Evolutionary conservation across 2,797 vertebrate genomes (phyloP), one percentile per base, ranked within the genome.

Genomic region (Rhodeus uyekii): DNA sequence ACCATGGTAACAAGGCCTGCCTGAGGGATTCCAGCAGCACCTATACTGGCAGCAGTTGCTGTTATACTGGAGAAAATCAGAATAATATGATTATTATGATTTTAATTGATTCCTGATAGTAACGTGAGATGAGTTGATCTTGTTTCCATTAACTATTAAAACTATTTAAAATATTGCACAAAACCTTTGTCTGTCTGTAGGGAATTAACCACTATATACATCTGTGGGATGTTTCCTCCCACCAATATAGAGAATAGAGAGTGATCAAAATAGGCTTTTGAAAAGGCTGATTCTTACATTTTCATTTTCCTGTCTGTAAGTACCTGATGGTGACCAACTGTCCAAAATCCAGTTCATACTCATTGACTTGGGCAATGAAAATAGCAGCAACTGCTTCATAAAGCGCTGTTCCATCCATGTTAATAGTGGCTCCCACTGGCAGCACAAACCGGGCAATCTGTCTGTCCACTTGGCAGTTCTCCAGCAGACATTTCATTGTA

Each of bases 1-100:
- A 97, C 96, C 96, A 97, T 97, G 19, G 96, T 97, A 32, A 97
- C 95, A 0, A 98, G 95, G 0, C 96, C 96, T 0, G 97, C 96
- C 89, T 97, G 96, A 2, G 96, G 96, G 77, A 97, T 97, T 9
- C 96, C 96, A 0, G 96, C 96, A 0, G 96, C 96, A 2, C 96
- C 96, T 0, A 97, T 95, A 89, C 96, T 97, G 8, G 96, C 96
- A 0, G 97, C 96, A 0, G 96, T 97, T 0, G 96, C 96, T 0
- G 96, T 97, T 87, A 97, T 96, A 91, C 96, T 97, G 90, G 50
- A 74, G 44, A n/a, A 82, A 86, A 71, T 18, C 22, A 83, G 13
- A 68, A 60, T 27, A 53, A 13, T 36, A 79, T 1, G 39, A 58
- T 55, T 55, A 50, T 50, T 72, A n/a, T n/a, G 29, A 50, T 34